Evolutionary conservation across 30 jellyfish, hydroid and myxozoan genomes (phyloP).

Genomic region (Aurelia sp.): DNA sequence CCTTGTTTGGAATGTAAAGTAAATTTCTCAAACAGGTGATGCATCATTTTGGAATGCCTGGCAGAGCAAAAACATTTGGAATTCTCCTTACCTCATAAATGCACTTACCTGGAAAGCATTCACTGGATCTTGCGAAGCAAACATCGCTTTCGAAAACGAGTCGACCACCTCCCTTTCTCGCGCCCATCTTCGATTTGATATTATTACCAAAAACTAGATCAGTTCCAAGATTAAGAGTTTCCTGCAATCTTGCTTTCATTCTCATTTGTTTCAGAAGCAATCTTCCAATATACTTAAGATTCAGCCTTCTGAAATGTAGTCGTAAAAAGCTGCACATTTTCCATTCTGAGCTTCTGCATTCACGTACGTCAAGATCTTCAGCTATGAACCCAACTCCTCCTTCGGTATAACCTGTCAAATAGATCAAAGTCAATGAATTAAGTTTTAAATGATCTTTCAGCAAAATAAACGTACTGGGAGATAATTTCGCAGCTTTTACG

Average conservation of each 20-base stretch:
- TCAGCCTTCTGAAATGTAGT: not conserved
- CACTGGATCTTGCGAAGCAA: not conserved
- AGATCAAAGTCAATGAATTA: not conserved
- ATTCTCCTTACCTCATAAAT: not conserved
- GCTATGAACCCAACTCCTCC: constrained; percentile 38
- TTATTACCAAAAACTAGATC: not conserved
- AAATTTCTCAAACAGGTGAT: no score
- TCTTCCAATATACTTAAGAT: constrained; percentile 5
- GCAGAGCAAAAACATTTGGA: no score
- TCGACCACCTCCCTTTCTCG: constrained; percentile 9
- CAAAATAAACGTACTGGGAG: not conserved
- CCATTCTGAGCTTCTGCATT: constrained; percentile 4
- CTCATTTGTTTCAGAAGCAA: constrained; percentile 6
- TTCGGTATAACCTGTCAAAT: not conserved
- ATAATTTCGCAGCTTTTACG: not conserved
- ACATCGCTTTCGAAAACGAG: not conserved
- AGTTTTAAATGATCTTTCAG: not conserved
- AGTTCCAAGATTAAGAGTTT: not conserved
- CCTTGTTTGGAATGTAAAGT: no score
- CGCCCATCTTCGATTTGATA: not conserved
- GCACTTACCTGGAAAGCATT: constrained; percentile 11
- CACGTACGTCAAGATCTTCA: constrained; percentile 1
- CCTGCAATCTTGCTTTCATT: not conserved
- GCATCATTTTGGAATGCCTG: no score
- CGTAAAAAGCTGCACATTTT: constrained; percentile 48